Evolutionary conservation across 1,140 invertebrate species (phyloP).

Genomic region (Aphaenogaster rudis): DNA sequence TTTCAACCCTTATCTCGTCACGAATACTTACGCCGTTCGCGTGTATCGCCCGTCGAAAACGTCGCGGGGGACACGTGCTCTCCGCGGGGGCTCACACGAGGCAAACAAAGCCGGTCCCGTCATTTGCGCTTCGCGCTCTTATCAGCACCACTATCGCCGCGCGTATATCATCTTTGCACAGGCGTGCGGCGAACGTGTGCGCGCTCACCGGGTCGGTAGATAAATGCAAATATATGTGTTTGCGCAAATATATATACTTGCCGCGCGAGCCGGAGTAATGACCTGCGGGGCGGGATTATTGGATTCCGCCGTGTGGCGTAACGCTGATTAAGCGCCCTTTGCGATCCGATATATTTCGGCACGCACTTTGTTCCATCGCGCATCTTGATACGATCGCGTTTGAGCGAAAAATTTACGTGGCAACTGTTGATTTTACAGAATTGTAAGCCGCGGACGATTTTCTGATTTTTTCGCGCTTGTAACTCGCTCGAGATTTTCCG

Average conservation of each 20-base stretch:
- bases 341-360: neutral
- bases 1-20: slow-evolving; percentile 42
- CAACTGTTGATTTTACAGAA: neutral
- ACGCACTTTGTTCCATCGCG: neutral
- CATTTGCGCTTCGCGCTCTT: neutral
- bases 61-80: too few species aligned
- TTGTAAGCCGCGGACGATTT: neutral
- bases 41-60: neutral
- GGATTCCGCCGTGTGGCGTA: neutral
- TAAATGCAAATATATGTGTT: slow-evolving; percentile 32
- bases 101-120: slow-evolving; percentile 21
- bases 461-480: neutral
- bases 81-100: neutral
- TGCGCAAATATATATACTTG: neutral
- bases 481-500: neutral
- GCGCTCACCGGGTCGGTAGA: neutral
- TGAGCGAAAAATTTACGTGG: neutral
- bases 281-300: slow-evolving; percentile 23
- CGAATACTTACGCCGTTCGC: slow-evolving; percentile 64
- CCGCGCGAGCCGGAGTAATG: slow-evolving; percentile 10
- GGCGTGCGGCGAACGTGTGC: neutral
- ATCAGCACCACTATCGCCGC: slow-evolving; percentile 38
- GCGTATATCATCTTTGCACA: slow-evolving; percentile 31
- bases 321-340: neutral
- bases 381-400: neutral